Evolutionary conservation across 2,797 vertebrate species (phyloP), one percentile per base, ranked within the genome.

Genomic region (Prionace glauca): DNA sequence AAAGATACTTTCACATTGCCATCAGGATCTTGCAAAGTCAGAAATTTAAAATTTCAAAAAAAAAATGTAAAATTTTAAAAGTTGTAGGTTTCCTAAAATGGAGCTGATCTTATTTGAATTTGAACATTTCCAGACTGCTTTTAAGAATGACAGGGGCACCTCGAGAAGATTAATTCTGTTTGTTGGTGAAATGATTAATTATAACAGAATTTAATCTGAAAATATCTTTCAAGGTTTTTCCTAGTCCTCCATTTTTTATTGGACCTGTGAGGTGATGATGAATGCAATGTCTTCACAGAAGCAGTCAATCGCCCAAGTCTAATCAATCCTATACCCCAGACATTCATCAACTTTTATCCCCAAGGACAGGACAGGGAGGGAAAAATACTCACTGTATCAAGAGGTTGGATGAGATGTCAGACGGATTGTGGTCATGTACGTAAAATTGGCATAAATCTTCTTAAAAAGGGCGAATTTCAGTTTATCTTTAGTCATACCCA

Each of bases 301-400:
- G 62, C n/a, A 92, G 62, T 69, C 62, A 92, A 41, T 92, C 41
- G 2, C 65, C 36, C 22, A 1, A 92, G 22, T 67, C 18, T 92
- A 67, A 92, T 41, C 62, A 92, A 92, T 69, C 18, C 62, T 41
- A 1, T 1, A 14, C 32, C 88, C n/a, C 62, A 67, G 69, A 92
- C n/a, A 69, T 92, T 92, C 90, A 92, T 36, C 60, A 91, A 32
- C 62, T 92, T 92, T 92, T 92, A 92, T 92, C 65, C 62, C 32
- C 90, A 92, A 65, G 60, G 18, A 92, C 62, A 67, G 62, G n/a
- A 41, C 90, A 92, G 20, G 20, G n/a, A 36, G 22, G 10, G 18
- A 11, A 69, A 41, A 92, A 92, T 24, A 8, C 62, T 69, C 20
- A 92, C 65, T 41, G 62, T 69, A 92, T 69, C 11, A n/a, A 69